Percentiles rank a stretch among this genome's conserved stretches.
These are phyloP conservation scores for Portevinia maculata DNA, from an alignment of 2,888 invertebrate genomes.

Conservation along the genomic window DNA sequence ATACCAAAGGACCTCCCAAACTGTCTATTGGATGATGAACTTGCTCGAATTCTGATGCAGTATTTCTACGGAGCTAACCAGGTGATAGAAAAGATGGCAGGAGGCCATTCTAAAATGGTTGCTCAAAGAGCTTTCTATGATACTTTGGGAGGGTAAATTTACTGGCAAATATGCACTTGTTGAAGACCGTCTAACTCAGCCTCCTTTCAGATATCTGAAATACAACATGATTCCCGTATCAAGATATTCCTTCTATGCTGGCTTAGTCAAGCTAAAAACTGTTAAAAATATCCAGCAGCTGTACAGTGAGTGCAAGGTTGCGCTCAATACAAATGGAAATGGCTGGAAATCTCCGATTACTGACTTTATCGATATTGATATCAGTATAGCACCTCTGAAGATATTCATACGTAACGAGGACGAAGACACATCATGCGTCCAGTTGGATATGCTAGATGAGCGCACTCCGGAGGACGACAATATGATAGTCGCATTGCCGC, in stretches of 20 bases:
- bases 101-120: slow-evolving; percentile 74
- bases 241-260: slow-evolving; percentile 81
- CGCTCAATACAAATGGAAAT: slow-evolving; percentile 82
- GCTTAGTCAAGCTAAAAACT: slow-evolving; percentile 78
- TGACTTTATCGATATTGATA: slow-evolving; percentile 75
- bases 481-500: slow-evolving; percentile 80
- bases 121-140: slow-evolving; percentile 80
- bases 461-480: slow-evolving; percentile 76
- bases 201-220: slow-evolving; percentile 77
- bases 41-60: slow-evolving; percentile 78
- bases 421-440: slow-evolving; percentile 77
- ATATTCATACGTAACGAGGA: slow-evolving; percentile 52
- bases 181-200: slow-evolving; percentile 10
- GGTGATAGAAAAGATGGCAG: slow-evolving; percentile 77
- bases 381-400: slow-evolving; percentile 76
- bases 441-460: slow-evolving; percentile 77
- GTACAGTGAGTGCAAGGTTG: slow-evolving; percentile 77
- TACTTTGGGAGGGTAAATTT: slow-evolving; percentile 78
- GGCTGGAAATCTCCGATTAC: slow-evolving; percentile 79
- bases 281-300: slow-evolving; percentile 77
- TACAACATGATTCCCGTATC: slow-evolving; percentile 80
- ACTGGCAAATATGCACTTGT: neutral
- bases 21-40: slow-evolving; percentile 77
- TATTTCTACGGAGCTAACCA: slow-evolving; percentile 80
- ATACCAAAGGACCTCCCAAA: slow-evolving; percentile 79